These are phyloP conservation scores for Osmoderma eremita DNA, from an alignment of 2,888 invertebrate genomes.

Conservation along the genomic window DNA sequence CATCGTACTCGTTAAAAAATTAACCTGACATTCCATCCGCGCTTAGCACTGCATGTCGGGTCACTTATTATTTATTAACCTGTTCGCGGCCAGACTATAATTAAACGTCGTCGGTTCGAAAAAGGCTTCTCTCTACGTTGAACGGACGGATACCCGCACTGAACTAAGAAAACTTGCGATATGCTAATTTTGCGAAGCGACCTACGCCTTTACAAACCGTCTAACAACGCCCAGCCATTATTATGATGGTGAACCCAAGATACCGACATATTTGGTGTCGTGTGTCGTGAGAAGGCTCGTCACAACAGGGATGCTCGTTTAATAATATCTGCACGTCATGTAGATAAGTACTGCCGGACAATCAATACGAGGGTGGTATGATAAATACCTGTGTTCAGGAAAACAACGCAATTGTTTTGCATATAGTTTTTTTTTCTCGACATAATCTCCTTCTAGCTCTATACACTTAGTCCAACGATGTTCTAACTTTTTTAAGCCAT, in stretches of 20 bases:
- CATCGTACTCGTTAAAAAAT: conserved; percentile 17
- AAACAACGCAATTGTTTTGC: no score
- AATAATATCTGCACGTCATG: conserved; percentile 33
- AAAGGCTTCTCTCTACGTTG: conserved; percentile 13
- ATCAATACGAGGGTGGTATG: no score
- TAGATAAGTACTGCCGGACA: background rate
- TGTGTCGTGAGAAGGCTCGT: conserved; percentile 32
- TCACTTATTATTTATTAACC: conserved; percentile 34
- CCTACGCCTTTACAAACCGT: conserved; percentile 28
- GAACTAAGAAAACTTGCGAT: conserved; percentile 29
- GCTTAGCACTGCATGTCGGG: conserved; percentile 7
- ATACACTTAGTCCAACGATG: no score
- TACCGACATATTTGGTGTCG: conserved; percentile 39
- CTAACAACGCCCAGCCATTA: conserved; percentile 28
- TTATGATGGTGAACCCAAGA: conserved; percentile 20
- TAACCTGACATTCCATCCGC: conserved; percentile 9
- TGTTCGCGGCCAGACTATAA: conserved; percentile 33
- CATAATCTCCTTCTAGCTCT: no score
- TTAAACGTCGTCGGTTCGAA: conserved; percentile 20
- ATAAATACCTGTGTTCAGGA: no score
- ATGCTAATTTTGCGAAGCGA: conserved; percentile 30
- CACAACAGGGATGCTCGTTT: conserved; percentile 16
- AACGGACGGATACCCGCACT: conserved; percentile 1
- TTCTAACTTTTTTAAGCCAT: no score
- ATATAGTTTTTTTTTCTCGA: no score